Evolutionary conservation across 2,113 vertebrate genomes (phyloP).

Genomic region (Miniopterus natalensis): DNA sequence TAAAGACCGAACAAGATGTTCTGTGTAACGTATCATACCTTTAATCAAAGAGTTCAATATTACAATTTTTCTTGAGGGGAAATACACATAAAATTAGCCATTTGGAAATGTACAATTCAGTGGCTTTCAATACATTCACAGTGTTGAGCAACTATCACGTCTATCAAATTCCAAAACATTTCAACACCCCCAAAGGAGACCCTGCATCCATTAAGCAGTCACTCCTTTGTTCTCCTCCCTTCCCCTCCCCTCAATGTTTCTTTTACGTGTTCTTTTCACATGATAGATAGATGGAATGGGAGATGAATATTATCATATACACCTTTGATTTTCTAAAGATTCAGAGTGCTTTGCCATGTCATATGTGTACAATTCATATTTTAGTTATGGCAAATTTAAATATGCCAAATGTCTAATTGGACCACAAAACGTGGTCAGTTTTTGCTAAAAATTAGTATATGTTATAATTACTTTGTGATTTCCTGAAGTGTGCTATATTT

Average conservation of each 20-base stretch:
- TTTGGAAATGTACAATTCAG: background rate
- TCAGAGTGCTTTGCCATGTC: background rate
- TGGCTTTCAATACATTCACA: background rate
- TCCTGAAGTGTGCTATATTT: background rate
- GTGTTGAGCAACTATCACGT: background rate
- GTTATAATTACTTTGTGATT: background rate
- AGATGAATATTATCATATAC: background rate
- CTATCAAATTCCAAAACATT: background rate
- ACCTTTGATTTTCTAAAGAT: background rate
- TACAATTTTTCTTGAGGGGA: background rate
- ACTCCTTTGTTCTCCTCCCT: background rate
- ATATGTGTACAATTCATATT: background rate
- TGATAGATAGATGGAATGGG: background rate
- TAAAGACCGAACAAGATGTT: background rate
- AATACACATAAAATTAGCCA: background rate
- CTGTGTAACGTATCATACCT: background rate
- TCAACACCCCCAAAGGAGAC: background rate
- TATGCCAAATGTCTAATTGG: background rate
- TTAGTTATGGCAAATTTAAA: background rate
- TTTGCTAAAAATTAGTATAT: background rate
- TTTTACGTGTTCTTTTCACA: background rate
- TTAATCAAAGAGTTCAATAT: background rate
- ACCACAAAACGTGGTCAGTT: background rate
- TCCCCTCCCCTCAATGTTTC: background rate
- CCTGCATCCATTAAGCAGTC: background rate